A percentile compares a stretch with the other conserved stretches of the same genome.
Evolutionary conservation across 2,888 invertebrate genomes (phyloP).

Genomic region (Tuta absoluta): DNA sequence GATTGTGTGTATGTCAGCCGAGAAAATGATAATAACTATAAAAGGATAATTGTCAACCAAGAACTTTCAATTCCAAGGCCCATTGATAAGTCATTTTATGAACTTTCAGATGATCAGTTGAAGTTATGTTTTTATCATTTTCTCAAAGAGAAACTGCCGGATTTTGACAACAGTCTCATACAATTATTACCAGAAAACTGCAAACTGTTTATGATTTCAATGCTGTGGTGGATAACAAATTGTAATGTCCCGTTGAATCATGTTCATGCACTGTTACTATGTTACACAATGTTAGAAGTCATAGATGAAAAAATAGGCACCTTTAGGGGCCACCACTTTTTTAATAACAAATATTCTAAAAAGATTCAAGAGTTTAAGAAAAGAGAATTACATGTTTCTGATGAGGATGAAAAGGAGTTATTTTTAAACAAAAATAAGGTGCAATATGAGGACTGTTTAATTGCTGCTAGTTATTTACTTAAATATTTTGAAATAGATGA

Average conservation of each 20-base stretch:
- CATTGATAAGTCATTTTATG: slow-evolving; percentile 48
- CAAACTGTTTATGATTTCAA: slow-evolving; percentile 80
- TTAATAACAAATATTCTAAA: slow-evolving; percentile 69
- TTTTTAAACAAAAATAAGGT: slow-evolving; percentile 75
- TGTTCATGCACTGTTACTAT: slow-evolving; percentile 81
- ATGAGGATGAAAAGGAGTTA: slow-evolving; percentile 49
- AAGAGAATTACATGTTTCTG: slow-evolving; percentile 28
- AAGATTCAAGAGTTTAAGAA: slow-evolving; percentile 60
- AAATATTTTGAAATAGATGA: slow-evolving; percentile 81
- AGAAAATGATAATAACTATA: slow-evolving; percentile 57
- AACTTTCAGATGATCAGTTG: slow-evolving; percentile 54
- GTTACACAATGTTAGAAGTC: slow-evolving; percentile 80
- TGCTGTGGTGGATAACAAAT: slow-evolving; percentile 82
- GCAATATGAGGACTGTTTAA: slow-evolving; percentile 79
- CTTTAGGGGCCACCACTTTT: slow-evolving; percentile 70
- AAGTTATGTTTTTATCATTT: slow-evolving; percentile 71
- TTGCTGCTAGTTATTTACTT: slow-evolving; percentile 81
- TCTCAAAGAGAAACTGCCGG: slow-evolving; percentile 65
- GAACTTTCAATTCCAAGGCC: slow-evolving; percentile 51
- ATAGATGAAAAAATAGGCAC: slow-evolving; percentile 82
- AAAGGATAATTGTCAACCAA: slow-evolving; percentile 51
- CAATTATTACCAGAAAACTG: slow-evolving; percentile 78
- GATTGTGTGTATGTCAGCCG: slow-evolving; percentile 63
- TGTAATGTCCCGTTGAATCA: slow-evolving; percentile 67
- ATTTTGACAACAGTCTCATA: slow-evolving; percentile 58